Percentiles rank a stretch among this genome's conserved stretches.
phyloP scores from a whole-genome alignment of 2,113 vertebrate species.

The Malurus elegans region DNA sequence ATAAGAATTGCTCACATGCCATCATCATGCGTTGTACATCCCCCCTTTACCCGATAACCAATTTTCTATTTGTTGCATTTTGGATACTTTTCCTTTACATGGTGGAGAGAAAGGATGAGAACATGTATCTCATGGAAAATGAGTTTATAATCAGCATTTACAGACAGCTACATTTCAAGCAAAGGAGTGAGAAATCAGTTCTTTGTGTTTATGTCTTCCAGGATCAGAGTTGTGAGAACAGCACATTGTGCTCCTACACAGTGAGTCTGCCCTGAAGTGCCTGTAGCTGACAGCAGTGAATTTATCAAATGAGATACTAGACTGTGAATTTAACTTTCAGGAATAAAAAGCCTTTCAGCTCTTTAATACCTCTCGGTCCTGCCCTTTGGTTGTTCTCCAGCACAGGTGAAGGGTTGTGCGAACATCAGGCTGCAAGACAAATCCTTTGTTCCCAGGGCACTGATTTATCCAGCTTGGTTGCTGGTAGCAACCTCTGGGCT shows the following conservation, averaged over 20 bases:
- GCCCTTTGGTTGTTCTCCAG: not conserved
- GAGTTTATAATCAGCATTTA: not conserved
- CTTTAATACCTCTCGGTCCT: not conserved
- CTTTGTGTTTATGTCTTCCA: not conserved
- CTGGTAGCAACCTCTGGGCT: not conserved
- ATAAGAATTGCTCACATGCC: not conserved
- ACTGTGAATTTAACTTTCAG: not conserved
- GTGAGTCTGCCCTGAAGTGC: not conserved
- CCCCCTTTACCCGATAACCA: not conserved
- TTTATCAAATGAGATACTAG: conserved; percentile 8
- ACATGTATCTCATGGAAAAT: not conserved
- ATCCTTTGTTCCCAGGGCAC: not conserved
- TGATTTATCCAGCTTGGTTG: not conserved
- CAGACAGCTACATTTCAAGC: not conserved
- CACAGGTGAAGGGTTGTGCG: not conserved
- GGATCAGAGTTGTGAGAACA: not conserved
- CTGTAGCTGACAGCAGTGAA: not conserved
- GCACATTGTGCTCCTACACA: not conserved
- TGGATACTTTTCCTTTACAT: not conserved
- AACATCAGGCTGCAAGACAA: not conserved
- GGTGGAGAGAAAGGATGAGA: not conserved
- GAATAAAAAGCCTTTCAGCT: conserved; percentile 16
- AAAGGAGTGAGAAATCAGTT: not conserved
- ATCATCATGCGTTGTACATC: not conserved
- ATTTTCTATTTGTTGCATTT: not conserved